Evolutionary conservation across 2,888 invertebrate species (phyloP).

Genomic region (Sturmia bella): DNA sequence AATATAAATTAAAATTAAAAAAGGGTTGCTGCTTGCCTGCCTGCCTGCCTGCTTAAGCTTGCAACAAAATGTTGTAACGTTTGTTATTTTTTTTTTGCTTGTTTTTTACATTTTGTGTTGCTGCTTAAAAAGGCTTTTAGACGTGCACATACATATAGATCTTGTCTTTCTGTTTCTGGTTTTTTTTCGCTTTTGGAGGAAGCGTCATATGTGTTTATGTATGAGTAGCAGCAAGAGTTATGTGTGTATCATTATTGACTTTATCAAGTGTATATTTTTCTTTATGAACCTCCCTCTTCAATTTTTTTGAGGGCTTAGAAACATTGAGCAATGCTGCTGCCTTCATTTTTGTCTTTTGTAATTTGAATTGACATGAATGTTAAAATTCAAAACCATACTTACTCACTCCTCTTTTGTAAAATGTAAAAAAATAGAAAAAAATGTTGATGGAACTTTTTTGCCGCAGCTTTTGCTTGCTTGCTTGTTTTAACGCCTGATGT

Average conservation of each 20-base stretch:
- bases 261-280: conserved; percentile 67
- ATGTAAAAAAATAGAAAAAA: not conserved
- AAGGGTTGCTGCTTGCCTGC: conserved; percentile 63
- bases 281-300: conserved; percentile 19
- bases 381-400: conserved; percentile 70
- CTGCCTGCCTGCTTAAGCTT: conserved; percentile 59
- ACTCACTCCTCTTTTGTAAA: conserved; percentile 45
- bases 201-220: conserved; percentile 61
- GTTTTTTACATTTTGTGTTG: conserved; percentile 7
- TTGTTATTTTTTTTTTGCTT: conserved; percentile 24
- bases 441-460: conserved; percentile 46
- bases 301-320: conserved; percentile 1
- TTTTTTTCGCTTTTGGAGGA: conserved; percentile 44
- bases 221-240: conserved; percentile 26
- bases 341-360: conserved; percentile 69
- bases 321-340: conserved; percentile 43
- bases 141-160: conserved; percentile 52
- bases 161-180: conserved; percentile 8
- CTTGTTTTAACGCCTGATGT: conserved; percentile 65
- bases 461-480: conserved; percentile 6
- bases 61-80: conserved; percentile 60
- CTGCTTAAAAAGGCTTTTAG: conserved; percentile 60
- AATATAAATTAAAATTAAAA: conserved; percentile 71
- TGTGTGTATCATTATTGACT: conserved; percentile 67
- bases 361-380: conserved; percentile 71